Evolutionary conservation across 2,888 invertebrate species (phyloP), one percentile per base, ranked within the genome.

Genomic region (Schizotus pectinicornis): DNA sequence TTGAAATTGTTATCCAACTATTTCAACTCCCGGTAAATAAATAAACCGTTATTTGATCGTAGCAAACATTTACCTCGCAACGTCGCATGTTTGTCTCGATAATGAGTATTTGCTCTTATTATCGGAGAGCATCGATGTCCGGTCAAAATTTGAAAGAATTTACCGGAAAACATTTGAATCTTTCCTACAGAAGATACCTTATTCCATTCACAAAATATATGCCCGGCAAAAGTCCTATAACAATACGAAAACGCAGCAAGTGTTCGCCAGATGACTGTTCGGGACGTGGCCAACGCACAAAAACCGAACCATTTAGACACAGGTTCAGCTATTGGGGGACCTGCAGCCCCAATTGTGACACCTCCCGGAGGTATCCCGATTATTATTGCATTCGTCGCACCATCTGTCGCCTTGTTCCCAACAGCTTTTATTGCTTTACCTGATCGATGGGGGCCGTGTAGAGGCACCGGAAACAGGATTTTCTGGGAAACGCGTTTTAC

Each of bases 291-390:
- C 22, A 5, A 22, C 22, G 22, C 22, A 22, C 22, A 22, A 22
- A 22, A 22, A 22, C 22, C 22, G 5, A 22, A 22, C 22, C 22
- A 22, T 22, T 22, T 22, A 22, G 22, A 22, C 22, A 22, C 22
- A 22, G 22, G 22, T 22, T 22, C 22, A 22, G 36, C 22, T 22
- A 22, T 22, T 22, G 22, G 52, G 59, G 65, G 66, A 71, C 71
- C 71, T 70, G 71, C 67, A 43, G 66, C 68, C 68, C 66, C 61
- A 67, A 74, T 74, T 71, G 68, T 69, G 71, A 67, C 69, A 73
- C 71, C 73, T 74, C 75, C 75, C 75, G 67, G 73, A 77, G 77
- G 77, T 77, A 74, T 73, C 74, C 72, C 70, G 73, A 74, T 76
- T 75, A 74, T 76, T 76, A 71, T 68, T 22, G 22, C 22, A 67